Evolutionary conservation across 2,113 vertebrate species (phyloP), one percentile per base, ranked within the genome.

Genomic region (Phylloscopus trochiloides): DNA sequence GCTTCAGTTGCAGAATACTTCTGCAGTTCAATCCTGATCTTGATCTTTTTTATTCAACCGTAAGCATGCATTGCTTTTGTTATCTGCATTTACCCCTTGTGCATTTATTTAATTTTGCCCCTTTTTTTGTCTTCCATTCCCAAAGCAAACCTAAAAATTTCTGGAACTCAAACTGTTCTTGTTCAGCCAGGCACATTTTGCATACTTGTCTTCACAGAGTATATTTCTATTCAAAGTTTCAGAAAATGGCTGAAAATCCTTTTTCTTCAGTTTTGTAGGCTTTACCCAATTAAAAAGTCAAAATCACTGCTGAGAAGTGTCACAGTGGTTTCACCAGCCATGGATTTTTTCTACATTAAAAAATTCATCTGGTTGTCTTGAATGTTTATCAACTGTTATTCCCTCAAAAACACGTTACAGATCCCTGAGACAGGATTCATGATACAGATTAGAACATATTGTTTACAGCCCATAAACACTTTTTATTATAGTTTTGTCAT

Each of bases 401-500:
- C 26, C 31, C 68, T 81, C 50, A 57, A 83, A 94, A 96, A 40
- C 12, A 38, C 1, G 17, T 32, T 66, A 32, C 15, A 51, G 32
- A 92, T 38, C 28, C 19, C 25, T 17, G 48, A 88, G 73, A 70
- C 47, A 61, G 88, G 74, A 61, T 71, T 87, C 72, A 80, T 42
- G 3, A 70, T 21, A 28, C 14, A 38, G 77, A 88, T 88, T 75
- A 94, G 18, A 94, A 20, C 61, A 94, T 92, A 89, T 78, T 78
- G 58, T 79, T 95, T 94, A 94, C 83, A 93, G 92, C 62, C 70
- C 91, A 95, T 95, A 91, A 92, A 91, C n/a, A 82, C 19, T 88
- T 96, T 94, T 86, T 84, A 88, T 95, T 82, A 82, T 83, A 54
- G 48, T 88, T 87, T 66, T 66, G 97, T 96, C 80, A 93, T 83